Evolutionary conservation across 2,888 invertebrate genomes (phyloP), one percentile per base, ranked within the genome.

Genomic region (Macroteleia sp.): DNA sequence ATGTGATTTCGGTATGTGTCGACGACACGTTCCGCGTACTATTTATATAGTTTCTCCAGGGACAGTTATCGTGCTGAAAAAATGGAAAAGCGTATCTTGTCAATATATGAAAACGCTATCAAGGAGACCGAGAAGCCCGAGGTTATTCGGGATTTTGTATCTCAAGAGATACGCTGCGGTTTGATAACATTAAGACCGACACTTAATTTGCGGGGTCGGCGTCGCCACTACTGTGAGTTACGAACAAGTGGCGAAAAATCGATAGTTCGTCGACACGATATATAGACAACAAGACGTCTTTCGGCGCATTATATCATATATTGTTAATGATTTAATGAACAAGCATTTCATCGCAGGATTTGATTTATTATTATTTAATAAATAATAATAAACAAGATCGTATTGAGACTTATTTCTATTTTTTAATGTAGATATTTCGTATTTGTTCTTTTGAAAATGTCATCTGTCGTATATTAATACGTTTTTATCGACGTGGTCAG

Each of bases 221-320:
- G 69, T 50, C 56, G 14, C 67, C 25, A 56, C n/a, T n/a, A 56
- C 62, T n/a, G n/a, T n/a, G n/a, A n/a, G n/a, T n/a, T n/a, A n/a
- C n/a, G n/a, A n/a, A n/a, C n/a, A 41, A 71, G 62, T 56, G 48
- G 59, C 34, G 25, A 61, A 67, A 75, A 75, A 75, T 76, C 76
- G 76, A 69, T 76, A 69, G 76, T 76, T 69, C 62, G 76, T 69
- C 76, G 76, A 69, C 67, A 56, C 62, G 19, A 32, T 42, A 54
- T 50, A 62, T 14, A 62, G 69, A 67, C 67, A 61, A 41, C 42
- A 20, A 69, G 62, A 50, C 39, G 32, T 44, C 44, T 71, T 62
- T 62, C 41, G 30, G 16, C 30, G 46, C n/a, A 20, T 39, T 41
- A 48, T 57, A 61, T 22, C n/a, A n/a, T n/a, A n/a, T n/a, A n/a